A percentile compares a stretch with the other conserved stretches of the same genome.
phyloP scores from a whole-genome alignment of 30 jellyfish, hydroid and myxozoan genomes.

The Clytia hemisphaerica region DNA sequence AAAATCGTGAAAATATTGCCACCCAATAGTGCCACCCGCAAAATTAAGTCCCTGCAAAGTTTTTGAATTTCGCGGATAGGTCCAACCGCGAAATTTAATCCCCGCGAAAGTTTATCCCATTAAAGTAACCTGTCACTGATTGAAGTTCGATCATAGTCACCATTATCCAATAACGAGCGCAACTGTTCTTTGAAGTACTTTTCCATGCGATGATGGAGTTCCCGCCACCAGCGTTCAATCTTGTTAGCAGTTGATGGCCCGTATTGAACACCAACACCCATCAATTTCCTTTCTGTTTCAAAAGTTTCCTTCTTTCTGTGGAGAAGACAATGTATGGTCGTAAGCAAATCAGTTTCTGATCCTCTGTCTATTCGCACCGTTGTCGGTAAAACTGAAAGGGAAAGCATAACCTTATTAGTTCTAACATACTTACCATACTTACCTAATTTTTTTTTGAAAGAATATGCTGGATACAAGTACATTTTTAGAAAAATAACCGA shows the following conservation, averaged over 20 bases:
- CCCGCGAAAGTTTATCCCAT: no score
- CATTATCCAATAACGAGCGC: constrained; percentile 12
- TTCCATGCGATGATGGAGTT: constrained; percentile 24
- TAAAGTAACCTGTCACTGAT: no score
- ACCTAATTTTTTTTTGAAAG: background rate
- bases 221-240: constrained; percentile 46
- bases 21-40: no score
- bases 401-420: background rate
- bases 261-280: constrained; percentile 3
- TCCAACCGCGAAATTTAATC: no score
- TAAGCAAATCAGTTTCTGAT: constrained; percentile 3
- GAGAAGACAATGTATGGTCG: constrained; percentile 14
- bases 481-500: no score
- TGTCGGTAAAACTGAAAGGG: constrained; percentile 12
- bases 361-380: constrained; percentile 25
- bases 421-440: background rate
- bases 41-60: no score
- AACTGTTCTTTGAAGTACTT: constrained; percentile 20
- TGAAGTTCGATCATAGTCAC: constrained; percentile 10
- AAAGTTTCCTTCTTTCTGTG: constrained; percentile 1
- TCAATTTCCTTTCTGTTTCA: constrained; percentile 8
- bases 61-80: no score
- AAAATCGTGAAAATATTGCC: no score
- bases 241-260: constrained; percentile 38
- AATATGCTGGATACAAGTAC: background rate